A percentile compares a stretch with the other conserved stretches of the same genome.
phyloP scores from a whole-genome alignment of 92 coral and sea anemone species.

The Epizoanthus fatuus region DNA sequence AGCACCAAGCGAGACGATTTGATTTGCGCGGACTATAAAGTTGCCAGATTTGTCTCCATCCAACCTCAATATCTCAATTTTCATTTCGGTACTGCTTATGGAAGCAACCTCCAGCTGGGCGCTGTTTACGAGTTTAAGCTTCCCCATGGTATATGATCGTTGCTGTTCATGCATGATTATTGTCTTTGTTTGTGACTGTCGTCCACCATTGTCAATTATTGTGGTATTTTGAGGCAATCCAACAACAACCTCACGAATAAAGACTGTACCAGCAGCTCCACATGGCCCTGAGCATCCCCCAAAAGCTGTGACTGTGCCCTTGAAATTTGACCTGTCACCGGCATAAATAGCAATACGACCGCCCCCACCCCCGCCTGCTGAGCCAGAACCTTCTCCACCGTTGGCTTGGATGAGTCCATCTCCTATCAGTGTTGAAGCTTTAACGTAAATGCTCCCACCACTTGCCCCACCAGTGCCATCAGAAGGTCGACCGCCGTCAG shows the following conservation, averaged over 20 bases:
- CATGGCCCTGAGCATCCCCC: constrained; percentile 72
- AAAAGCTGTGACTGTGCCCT: constrained; percentile 59
- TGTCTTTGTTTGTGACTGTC: constrained; percentile 57
- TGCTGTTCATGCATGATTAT: constrained; percentile 73
- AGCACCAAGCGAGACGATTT: constrained; percentile 61
- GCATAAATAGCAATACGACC: constrained; percentile 74
- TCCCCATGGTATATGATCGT: constrained; percentile 53
- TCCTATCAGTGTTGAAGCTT: constrained; percentile 55
- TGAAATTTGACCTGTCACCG: constrained; percentile 44
- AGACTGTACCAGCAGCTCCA: constrained; percentile 79
- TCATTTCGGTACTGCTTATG: constrained; percentile 42
- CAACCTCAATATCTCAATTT: constrained; percentile 58
- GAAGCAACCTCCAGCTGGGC: constrained; percentile 68
- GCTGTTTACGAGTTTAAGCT: constrained; percentile 53
- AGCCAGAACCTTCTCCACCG: constrained; percentile 55
- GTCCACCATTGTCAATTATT: constrained; percentile 65
- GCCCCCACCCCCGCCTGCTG: constrained; percentile 71
- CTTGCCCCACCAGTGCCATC: constrained; percentile 67
- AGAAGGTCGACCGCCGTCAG: constrained; percentile 59
- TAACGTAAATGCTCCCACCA: constrained; percentile 73
- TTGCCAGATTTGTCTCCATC: constrained; percentile 76
- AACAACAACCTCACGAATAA: constrained; percentile 60
- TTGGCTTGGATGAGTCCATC: constrained; percentile 63
- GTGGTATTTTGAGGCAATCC: constrained; percentile 73
- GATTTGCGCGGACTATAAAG: constrained; percentile 61